Evolutionary conservation across 92 coral and sea anemone genomes (phyloP), one percentile per base, ranked within the genome.

Genomic region (Zoanthus sansibaricus): DNA sequence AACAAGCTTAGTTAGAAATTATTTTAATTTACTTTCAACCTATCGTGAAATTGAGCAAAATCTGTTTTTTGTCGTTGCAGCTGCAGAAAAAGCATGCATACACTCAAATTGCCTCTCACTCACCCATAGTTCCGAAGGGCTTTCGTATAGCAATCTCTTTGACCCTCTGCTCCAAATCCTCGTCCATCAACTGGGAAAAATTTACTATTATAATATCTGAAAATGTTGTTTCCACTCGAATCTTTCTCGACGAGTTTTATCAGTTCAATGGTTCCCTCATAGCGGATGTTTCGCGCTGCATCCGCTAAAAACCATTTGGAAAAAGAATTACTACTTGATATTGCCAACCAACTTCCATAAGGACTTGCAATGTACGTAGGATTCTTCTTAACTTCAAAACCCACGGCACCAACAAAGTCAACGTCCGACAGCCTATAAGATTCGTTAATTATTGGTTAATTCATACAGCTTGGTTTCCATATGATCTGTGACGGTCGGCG

Each of bases 71-170:
- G 14, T 58, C 37, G 21, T 67, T 20, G 7, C 72, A 37, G 42
- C 42, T 37, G 4, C 42, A 37, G 2, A 37, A 37, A 37, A 37
- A 37, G 42, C 42, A 37, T 2, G 42, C 42, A 37, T 2, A 37
- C 42, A 10, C 45, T 2, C 44, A 9, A 2, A 2, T 32, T 9
- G 7, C 2, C 8, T 67, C 7, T 67, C 21, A 67, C 72, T 75
- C 84, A 96, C 99, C 99, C 99, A 88, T 90, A 96, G 87, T 96
- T 96, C 86, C 99, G 84, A 12, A 96, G 93, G 1, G 99, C 99
- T 56, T 95, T 93, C 31, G 96, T 95, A 45, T 79, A 84, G 47
- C 99, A 96, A 88, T 96, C 99, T 59, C 97, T 89, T 79, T 96
- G 98, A 77, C 99, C 99, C 87, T 96, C 95, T 33, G 99, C 98